phyloP scores from a whole-genome alignment of 1,140 invertebrate species.

The Halesus radiatus region DNA sequence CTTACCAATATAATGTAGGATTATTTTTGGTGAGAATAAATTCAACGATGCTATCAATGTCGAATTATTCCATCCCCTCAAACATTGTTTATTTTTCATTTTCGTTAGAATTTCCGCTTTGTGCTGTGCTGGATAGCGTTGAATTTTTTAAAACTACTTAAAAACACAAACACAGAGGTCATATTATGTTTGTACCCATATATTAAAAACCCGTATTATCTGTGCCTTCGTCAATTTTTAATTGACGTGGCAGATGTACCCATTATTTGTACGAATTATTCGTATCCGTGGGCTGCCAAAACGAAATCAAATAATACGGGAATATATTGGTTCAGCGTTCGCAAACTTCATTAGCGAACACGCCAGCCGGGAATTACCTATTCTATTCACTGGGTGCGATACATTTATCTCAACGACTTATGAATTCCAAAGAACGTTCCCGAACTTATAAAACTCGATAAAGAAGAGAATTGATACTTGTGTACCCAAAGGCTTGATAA shows the following conservation, averaged over 20 bases:
- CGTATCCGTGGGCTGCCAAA: background rate
- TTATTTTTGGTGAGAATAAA: too few species aligned
- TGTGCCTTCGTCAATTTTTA: too few species aligned
- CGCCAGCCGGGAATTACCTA: background rate
- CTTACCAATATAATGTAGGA: too few species aligned
- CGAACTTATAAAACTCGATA: slow-evolving; percentile 23
- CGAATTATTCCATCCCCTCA: too few species aligned
- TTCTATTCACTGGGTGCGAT: background rate
- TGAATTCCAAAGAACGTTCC: slow-evolving; percentile 21
- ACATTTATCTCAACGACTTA: slow-evolving; percentile 18
- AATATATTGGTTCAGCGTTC: slow-evolving; percentile 18
- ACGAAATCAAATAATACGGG: slow-evolving; percentile 18
- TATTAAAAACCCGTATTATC: too few species aligned
- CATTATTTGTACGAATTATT: too few species aligned
- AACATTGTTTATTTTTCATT: too few species aligned
- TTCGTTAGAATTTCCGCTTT: background rate
- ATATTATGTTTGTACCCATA: too few species aligned
- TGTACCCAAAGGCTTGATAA: slow-evolving; percentile 33
- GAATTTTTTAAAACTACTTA: background rate
- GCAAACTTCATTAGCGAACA: slow-evolving; percentile 14
- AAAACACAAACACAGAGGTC: background rate
- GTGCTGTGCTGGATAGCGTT: background rate
- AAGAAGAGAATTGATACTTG: slow-evolving; percentile 36
- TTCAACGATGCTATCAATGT: too few species aligned
- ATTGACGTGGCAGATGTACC: too few species aligned